These are phyloP conservation scores for Thalassoma bifasciatum DNA, from an alignment of 2,113 vertebrate genomes.

Conservation along the genomic window DNA sequence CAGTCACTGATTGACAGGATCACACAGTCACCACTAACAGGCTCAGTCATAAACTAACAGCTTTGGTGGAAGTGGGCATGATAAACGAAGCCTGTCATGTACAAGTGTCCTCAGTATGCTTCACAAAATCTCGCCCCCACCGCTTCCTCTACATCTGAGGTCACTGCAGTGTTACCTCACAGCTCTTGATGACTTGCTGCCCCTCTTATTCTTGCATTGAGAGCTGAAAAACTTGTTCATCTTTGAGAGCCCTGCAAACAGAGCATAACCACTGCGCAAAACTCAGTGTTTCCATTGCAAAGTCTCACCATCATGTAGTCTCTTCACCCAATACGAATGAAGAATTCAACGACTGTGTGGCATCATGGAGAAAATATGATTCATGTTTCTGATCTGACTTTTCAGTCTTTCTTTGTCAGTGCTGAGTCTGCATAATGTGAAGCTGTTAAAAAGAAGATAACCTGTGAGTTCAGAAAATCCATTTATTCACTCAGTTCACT, in stretches of 20 bases:
- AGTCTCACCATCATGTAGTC: conserved; percentile 29
- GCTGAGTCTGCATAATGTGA: too few species aligned
- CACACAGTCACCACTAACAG: background rate
- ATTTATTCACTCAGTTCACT: background rate
- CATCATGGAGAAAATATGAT: background rate
- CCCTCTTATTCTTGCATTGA: conserved; percentile 75
- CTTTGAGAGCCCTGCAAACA: conserved; percentile 49
- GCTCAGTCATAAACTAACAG: conserved; percentile 21
- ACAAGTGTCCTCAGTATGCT: conserved; percentile 54
- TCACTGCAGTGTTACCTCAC: conserved; percentile 68
- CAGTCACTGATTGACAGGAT: conserved; percentile 12
- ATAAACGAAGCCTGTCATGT: conserved; percentile 40
- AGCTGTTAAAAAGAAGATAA: background rate
- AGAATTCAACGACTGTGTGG: conserved; percentile 13
- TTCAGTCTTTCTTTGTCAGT: too few species aligned
- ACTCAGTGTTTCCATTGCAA: conserved; percentile 65
- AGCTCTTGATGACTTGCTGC: conserved; percentile 71
- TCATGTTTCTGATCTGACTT: background rate
- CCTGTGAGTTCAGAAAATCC: background rate
- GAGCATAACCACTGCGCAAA: conserved; percentile 32
- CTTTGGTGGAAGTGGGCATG: conserved; percentile 1
- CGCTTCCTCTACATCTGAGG: conserved; percentile 69
- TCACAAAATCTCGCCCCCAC: conserved; percentile 51
- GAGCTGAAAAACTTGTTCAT: conserved; percentile 62
- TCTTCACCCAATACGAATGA: conserved; percentile 6